A percentile compares a stretch with the other conserved stretches of the same genome.
These are phyloP conservation scores for Monochamus saltuarius DNA, from an alignment of 1,140 invertebrate genomes.

Conservation along the genomic window DNA sequence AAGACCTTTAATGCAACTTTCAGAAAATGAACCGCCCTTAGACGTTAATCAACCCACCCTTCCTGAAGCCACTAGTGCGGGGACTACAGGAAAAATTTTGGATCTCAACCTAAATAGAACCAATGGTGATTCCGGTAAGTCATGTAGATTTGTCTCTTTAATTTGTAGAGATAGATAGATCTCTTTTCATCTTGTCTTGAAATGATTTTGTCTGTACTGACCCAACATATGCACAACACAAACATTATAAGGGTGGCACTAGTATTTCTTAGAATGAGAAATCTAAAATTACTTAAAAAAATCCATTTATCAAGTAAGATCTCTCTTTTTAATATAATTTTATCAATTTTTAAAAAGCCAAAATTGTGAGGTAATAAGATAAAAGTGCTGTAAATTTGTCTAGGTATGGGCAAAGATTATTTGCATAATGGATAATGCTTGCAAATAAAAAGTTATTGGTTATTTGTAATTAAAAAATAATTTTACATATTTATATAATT, in stretches of 20 bases:
- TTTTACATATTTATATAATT: too few relatives aligned
- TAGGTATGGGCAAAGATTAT: too few relatives aligned
- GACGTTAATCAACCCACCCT: constrained; percentile 19
- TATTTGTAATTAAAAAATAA: too few relatives aligned
- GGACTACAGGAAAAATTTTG: constrained; percentile 42
- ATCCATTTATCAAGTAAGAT: neutral
- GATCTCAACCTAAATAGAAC: constrained; percentile 31
- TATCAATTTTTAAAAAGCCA: too few relatives aligned
- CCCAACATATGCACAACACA: neutral
- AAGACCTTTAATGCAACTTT: constrained; percentile 16
- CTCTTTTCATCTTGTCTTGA: neutral
- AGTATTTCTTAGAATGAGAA: neutral
- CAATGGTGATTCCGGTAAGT: constrained; percentile 45
- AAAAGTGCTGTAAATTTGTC: too few relatives aligned
- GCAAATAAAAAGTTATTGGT: too few relatives aligned
- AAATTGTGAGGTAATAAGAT: too few relatives aligned
- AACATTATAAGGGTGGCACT: neutral
- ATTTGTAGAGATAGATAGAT: neutral
- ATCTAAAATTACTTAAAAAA: neutral
- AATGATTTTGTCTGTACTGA: neutral
- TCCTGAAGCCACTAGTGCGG: constrained; percentile 42
- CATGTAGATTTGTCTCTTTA: constrained; percentile 10
- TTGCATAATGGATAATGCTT: too few relatives aligned
- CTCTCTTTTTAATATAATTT: too few relatives aligned
- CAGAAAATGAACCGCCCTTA: constrained; percentile 30